Evolutionary conservation across 2,797 vertebrate genomes (phyloP).

Genomic region (Microchirus variegatus): DNA sequence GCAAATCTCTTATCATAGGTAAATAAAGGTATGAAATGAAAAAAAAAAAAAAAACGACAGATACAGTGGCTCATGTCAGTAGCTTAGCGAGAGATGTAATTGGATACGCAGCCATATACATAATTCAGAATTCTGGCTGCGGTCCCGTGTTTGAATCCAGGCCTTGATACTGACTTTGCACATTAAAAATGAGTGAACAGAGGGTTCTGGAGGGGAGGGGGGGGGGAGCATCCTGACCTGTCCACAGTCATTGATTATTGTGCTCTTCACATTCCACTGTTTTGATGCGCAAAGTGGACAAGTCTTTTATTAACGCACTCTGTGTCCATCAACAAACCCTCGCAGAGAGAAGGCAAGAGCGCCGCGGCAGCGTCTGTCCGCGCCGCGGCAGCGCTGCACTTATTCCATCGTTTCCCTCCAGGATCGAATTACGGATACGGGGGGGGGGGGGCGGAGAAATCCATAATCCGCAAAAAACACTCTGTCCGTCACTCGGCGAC

Average conservation of each 20-base stretch:
- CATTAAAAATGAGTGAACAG: constrained; percentile 16
- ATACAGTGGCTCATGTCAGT: constrained; percentile 27
- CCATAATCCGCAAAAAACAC: constrained; percentile 81
- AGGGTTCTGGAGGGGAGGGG: constrained; percentile 31
- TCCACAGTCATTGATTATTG: constrained; percentile 76
- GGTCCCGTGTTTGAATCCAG: constrained; percentile 18
- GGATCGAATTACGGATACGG: constrained; percentile 80
- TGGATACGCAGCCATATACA: constrained; percentile 26
- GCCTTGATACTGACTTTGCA: constrained; percentile 30
- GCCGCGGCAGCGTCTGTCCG: constrained; percentile 58
- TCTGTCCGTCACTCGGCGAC: constrained; percentile 76
- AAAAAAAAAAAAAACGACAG: constrained; percentile 20
- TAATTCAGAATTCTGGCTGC: constrained; percentile 33
- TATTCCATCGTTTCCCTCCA: constrained; percentile 75
- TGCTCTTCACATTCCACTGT: constrained; percentile 78
- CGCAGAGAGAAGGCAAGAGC: constrained; percentile 54
- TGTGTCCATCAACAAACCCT: constrained; percentile 80
- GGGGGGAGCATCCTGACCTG: constrained; percentile 66
- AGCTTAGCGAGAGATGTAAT: constrained; percentile 26
- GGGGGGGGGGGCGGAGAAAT: constrained; percentile 59
- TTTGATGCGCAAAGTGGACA: constrained; percentile 81
- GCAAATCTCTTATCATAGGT: constrained; percentile 37
- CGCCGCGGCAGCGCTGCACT: constrained; percentile 68
- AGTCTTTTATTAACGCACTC: constrained; percentile 84
- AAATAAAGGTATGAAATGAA: constrained; percentile 38